These are phyloP conservation scores for Camelus bactrianus DNA, from an alignment of 2,113 vertebrate genomes.

Conservation along the genomic window DNA sequence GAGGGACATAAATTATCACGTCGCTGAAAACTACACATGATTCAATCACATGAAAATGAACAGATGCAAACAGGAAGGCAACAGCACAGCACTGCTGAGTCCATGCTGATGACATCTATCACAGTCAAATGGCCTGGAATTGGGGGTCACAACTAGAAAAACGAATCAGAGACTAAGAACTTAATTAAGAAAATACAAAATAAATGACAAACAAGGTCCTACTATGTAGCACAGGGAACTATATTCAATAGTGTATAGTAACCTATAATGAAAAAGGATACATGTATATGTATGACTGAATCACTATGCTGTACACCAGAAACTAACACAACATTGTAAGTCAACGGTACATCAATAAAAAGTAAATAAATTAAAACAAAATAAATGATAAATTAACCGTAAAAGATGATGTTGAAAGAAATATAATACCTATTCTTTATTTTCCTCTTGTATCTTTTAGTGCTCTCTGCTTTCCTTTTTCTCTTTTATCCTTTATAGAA, in stretches of 20 bases:
- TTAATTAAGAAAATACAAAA: neutral
- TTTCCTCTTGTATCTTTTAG: neutral
- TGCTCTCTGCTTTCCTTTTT: neutral
- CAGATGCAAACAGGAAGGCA: neutral
- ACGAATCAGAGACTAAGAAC: neutral
- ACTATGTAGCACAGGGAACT: no score
- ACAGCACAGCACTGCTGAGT: neutral
- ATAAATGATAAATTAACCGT: neutral
- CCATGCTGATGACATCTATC: neutral
- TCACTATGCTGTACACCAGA: no score
- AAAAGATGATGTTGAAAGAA: conserved; percentile 13
- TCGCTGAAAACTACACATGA: neutral
- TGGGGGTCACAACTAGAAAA: conserved; percentile 11
- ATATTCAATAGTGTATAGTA: no score
- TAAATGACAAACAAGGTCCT: neutral
- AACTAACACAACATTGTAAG: no score
- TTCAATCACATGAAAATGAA: neutral
- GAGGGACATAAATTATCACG: neutral
- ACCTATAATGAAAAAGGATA: no score
- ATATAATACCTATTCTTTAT: neutral
- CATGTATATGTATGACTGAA: no score
- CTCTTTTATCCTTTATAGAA: neutral
- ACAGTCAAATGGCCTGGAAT: neutral
- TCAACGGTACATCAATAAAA: no score
- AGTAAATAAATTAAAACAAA: neutral